Evolutionary conservation across 1,140 invertebrate genomes (phyloP).

Genomic region (Monochamus saltuarius): DNA sequence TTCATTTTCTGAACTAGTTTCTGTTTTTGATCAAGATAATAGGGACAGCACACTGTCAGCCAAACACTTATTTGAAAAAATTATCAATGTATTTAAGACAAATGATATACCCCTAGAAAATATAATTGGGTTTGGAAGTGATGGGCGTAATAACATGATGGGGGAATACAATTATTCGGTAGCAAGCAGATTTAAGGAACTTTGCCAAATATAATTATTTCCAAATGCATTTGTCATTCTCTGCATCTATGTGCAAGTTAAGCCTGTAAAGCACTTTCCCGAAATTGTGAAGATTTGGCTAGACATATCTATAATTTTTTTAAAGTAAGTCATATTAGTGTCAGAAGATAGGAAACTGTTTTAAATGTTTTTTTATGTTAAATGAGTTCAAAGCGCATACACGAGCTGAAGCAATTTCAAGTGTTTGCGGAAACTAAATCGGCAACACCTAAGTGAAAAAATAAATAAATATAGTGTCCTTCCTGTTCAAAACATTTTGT

Average conservation of each 20-base stretch:
- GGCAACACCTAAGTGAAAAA: too few species aligned
- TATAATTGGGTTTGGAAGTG: slow-evolving; percentile 49
- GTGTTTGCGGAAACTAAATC: too few species aligned
- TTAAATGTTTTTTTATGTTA: too few species aligned
- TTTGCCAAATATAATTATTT: slow-evolving; percentile 42
- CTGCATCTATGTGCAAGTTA: slow-evolving; percentile 46
- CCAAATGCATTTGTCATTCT: slow-evolving; percentile 52
- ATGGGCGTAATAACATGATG: slow-evolving; percentile 50
- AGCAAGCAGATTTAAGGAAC: slow-evolving; percentile 31
- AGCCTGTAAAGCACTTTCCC: slow-evolving; percentile 47
- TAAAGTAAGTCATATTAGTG: slow-evolving; percentile 44
- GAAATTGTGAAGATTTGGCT: slow-evolving; percentile 39
- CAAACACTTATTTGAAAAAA: slow-evolving; percentile 37
- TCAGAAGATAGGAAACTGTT: too few species aligned
- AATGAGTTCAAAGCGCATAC: too few species aligned
- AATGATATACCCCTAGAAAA: slow-evolving; percentile 43
- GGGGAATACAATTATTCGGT: slow-evolving; percentile 48
- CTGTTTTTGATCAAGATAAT: slow-evolving; percentile 38
- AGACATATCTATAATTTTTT: slow-evolving; percentile 44
- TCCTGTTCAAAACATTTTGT: too few species aligned
- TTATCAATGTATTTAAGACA: slow-evolving; percentile 38
- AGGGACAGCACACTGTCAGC: slow-evolving; percentile 35
- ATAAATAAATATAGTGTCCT: too few species aligned
- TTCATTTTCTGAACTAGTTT: slow-evolving; percentile 43
- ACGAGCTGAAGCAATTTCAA: too few species aligned